Base-by-base conservation (phyloP, 2,888 invertebrate genomes). In the Pharmacophagus antenor region DNA sequence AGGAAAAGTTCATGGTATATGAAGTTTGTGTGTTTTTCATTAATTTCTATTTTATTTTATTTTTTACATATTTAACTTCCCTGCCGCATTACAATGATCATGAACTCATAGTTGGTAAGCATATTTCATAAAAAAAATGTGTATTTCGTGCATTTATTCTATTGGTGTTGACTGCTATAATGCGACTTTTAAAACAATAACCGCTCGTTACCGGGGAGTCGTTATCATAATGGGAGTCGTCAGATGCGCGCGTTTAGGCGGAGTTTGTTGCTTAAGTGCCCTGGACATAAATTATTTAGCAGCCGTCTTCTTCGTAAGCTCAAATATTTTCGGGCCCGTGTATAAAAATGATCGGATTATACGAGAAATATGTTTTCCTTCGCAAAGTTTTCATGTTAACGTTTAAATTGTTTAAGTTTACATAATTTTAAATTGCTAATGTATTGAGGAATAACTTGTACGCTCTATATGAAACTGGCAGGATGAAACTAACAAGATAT, bases 191-290 rank as follows among this genome's bases (percentile, higher is more conserved):
- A 69, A 67, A 77, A 80, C 71, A 76, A 80, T 85, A 82, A 79
- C 77, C 71, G 73, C 72, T 73, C 73, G 80, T 80, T 84, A 80
- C 79, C 79, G 80, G 70, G 74, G 82, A 80, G 81, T 85, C 84
- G 79, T 89, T 88, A 88, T 81, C 74, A 81, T 88, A 89, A 89
- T 87, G 80, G 73, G 70, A 73, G 81, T 82, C 86, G 84, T 78
- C 85, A 85, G 84, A 82, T 87, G 88, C 82, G 65, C 69, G 61
- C 69, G 65, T 70, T 66, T 60, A 59, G 66, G 63, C 64, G 56
- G 64, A 70, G 63, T 63, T 66, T 58, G 58, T 61, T 62, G 61
- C 63, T 65, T 60, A 63, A 67, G 67, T 63, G 63, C 55, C 27
- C 27, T 37, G 42, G 56, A 62, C 61, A 62, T 63, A 65, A 61